Evolutionary conservation across 1,140 invertebrate genomes (phyloP), one percentile per base, ranked within the genome.

Genomic region (Papilio aristodemus): DNA sequence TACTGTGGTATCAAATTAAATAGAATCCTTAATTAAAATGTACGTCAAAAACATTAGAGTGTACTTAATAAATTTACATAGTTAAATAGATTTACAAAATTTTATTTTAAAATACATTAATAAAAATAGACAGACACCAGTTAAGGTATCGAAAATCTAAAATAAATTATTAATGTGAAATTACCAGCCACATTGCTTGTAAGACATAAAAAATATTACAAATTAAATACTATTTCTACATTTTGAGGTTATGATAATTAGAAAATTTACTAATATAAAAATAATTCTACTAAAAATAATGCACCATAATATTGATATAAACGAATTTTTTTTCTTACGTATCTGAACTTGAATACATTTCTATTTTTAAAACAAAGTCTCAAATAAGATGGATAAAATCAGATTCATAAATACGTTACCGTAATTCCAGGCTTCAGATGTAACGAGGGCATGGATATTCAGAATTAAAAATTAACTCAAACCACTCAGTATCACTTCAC

Each of bases 361-460:
- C 79, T 83, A 86, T 85, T 83, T 82, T 77, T 78, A 79, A 70
- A 72, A 73, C 77, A 78, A 80, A 78, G 81, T 74, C 73, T 72
- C 77, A 79, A 84, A 86, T 82, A 83, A 77, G 59, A 60, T 71
- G 36, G 37, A 74, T 72, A 70, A 75, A 36, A 71, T 68, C 60
- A 68, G 41, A 69, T 68, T 73, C 36, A 43, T 69, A 37, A 71
- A 78, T 71, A 69, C 68, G 72, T 85, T 80, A 92, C 91, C 88
- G 90, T 90, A 38, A 91, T 84, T 85, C 89, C 90, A 62, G 91
- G 89, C 68, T 92, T 91, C 63, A 92, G 84, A 70, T 92, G 86
- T 86, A 92, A 71, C 43, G 91, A 84, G 67, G 91, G 91, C 91
- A 92, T 92, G 75, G 75, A 81, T 84, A 75, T 60, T 71, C 76